Evolutionary conservation across 2,888 invertebrate species (phyloP).

Genomic region (Philaethria dido): DNA sequence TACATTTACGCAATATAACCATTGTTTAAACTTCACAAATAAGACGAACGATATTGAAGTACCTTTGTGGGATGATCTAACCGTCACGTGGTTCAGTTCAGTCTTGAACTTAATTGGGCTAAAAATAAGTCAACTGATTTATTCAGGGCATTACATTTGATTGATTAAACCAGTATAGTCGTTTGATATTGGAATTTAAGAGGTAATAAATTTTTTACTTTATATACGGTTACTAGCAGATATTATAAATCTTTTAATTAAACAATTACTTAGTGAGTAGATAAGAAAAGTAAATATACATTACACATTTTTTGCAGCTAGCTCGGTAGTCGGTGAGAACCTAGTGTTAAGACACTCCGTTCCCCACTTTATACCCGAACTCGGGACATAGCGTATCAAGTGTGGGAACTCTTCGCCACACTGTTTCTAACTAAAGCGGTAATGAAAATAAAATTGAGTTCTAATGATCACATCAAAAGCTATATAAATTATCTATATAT

Average conservation of each 20-base stretch:
- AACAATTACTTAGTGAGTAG: neutral
- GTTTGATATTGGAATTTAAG: neutral
- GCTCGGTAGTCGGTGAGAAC: no score
- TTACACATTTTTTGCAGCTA: no score
- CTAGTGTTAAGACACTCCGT: no score
- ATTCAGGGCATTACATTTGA: constrained; percentile 3
- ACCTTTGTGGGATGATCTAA: constrained; percentile 35
- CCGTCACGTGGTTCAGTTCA: neutral
- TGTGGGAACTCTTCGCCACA: no score
- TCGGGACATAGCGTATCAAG: no score
- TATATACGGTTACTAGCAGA: neutral
- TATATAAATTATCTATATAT: no score
- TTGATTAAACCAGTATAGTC: neutral
- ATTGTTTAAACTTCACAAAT: constrained; percentile 60
- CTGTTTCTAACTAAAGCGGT: no score
- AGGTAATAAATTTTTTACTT: constrained; percentile 1
- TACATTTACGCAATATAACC: constrained; percentile 60
- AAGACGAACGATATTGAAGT: constrained; percentile 44
- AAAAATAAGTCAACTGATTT: neutral
- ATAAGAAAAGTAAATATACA: no score
- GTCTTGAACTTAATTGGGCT: neutral
- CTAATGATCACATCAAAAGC: no score
- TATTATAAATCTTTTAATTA: neutral
- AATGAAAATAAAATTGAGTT: no score
- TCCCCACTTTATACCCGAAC: no score